Evolutionary conservation across 1,140 invertebrate genomes (phyloP).

Genomic region (Monomorium pharaonis): DNA sequence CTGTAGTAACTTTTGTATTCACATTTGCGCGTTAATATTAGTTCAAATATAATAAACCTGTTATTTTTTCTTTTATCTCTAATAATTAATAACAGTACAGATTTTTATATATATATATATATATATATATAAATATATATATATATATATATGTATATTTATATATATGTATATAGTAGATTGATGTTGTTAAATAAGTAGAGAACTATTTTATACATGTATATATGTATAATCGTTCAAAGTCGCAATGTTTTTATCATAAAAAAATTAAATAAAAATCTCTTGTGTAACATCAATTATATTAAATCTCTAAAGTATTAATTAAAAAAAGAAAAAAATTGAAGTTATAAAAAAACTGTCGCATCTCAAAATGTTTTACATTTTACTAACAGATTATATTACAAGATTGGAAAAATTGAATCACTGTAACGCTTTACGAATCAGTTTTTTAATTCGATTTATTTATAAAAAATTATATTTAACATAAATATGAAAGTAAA

Average conservation of each 20-base stretch:
- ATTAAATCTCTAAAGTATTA: neutral
- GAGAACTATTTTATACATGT: conserved; percentile 38
- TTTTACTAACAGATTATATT: conserved; percentile 1
- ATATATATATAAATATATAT: neutral
- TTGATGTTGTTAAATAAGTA: conserved; percentile 76
- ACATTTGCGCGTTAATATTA: conserved; percentile 63
- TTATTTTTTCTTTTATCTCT: conserved; percentile 49
- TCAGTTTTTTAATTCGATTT: conserved; percentile 49
- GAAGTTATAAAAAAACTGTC: neutral
- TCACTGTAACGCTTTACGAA: conserved; percentile 32
- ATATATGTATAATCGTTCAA: neutral
- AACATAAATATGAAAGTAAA: conserved; percentile 59
- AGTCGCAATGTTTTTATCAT: neutral
- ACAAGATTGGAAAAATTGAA: conserved; percentile 55
- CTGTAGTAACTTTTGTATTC: conserved; percentile 66
- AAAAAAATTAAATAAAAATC: conserved; percentile 1
- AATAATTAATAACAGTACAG: conserved; percentile 62
- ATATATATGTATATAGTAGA: neutral
- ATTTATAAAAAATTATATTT: conserved; percentile 59
- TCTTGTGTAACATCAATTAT: conserved; percentile 21
- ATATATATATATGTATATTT: neutral
- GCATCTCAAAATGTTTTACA: neutral
- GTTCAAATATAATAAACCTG: conserved; percentile 70
- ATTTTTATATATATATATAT: too few relatives aligned
- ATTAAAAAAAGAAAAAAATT: neutral